Conservation (phyloP, 2,888 invertebrate genomes). For the Geotrupes spiniger region DNA sequence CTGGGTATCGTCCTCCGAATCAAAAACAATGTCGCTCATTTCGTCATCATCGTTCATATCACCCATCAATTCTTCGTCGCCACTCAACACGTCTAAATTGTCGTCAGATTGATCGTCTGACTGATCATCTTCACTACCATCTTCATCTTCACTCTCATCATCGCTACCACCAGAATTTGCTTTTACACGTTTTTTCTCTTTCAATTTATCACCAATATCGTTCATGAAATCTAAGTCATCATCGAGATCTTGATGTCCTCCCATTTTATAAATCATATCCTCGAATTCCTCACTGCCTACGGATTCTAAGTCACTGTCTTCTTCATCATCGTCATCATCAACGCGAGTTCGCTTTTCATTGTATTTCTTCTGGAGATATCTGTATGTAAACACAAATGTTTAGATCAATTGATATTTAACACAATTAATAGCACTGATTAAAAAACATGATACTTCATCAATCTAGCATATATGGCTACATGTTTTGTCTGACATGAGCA, state of each 20-base stretch:
- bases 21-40: conserved; percentile 48
- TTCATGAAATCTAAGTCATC: conserved; percentile 66
- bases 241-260: conserved; percentile 48
- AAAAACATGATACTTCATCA: no score
- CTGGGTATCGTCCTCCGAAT: conserved; percentile 34
- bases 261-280: conserved; percentile 60
- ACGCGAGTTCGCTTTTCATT: conserved; percentile 47
- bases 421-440: no score
- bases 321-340: conserved; percentile 54
- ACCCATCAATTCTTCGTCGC: conserved; percentile 43
- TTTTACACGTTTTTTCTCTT: conserved; percentile 28
- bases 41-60: conserved; percentile 43
- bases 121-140: conserved; percentile 43
- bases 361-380: conserved; percentile 58
- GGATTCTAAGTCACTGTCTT: conserved; percentile 63
- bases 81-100: conserved; percentile 28
- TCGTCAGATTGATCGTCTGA: conserved; percentile 10
- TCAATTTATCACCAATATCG: conserved; percentile 57
- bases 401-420: no score
- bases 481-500: no score
- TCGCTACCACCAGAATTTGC: conserved; percentile 30
- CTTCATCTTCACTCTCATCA: conserved; percentile 51
- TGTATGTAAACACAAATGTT: conserved; percentile 41
- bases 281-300: conserved; percentile 78
- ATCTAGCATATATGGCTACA: no score